These are phyloP conservation scores for Actinia equina DNA, from an alignment of 64 coral and sea anemone genomes.

Conservation along the genomic window DNA sequence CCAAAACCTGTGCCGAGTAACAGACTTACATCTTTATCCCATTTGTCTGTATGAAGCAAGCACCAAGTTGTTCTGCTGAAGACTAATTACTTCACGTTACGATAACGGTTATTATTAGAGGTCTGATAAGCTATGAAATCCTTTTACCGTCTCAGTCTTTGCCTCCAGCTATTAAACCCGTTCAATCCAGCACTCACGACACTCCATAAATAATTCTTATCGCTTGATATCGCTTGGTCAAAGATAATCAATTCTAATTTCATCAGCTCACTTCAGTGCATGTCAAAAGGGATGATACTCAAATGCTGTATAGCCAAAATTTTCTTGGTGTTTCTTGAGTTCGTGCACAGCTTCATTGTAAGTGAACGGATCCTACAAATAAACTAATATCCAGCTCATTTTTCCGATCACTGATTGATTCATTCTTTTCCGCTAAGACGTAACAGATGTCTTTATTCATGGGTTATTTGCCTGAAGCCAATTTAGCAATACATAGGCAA, in stretches of 20 bases:
- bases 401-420: slow-evolving; percentile 6
- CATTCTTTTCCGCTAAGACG: neutral
- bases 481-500: neutral
- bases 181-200: neutral
- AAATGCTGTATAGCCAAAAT: neutral
- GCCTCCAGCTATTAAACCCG: neutral
- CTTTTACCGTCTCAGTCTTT: neutral
- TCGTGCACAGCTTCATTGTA: neutral
- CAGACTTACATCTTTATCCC: neutral
- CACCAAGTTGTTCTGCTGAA: neutral
- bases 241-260: neutral
- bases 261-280: neutral
- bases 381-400: neutral
- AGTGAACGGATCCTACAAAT: neutral
- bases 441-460: neutral
- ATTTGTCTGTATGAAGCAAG: neutral
- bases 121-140: slow-evolving; percentile 3
- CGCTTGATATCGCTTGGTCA: neutral
- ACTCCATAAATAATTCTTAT: neutral
- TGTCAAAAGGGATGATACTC: neutral
- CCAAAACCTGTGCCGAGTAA: neutral
- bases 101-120: neutral
- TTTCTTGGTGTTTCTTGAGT: neutral
- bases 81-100: neutral
- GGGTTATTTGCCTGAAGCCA: neutral